Evolutionary conservation across 2,797 vertebrate species (phyloP).

Genomic region (Sphenodon punctatus): DNA sequence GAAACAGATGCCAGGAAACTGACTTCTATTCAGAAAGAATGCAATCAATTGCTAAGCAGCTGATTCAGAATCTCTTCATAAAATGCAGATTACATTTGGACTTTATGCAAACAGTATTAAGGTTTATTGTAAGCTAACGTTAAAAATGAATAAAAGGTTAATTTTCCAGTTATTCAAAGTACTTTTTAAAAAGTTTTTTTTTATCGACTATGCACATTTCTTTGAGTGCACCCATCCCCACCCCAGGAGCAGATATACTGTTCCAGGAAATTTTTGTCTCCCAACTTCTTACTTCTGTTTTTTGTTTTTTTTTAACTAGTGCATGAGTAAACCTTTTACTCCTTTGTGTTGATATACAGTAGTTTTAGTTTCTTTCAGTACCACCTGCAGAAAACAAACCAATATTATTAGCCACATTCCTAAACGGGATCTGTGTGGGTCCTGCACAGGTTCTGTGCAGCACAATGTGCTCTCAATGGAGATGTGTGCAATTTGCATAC

Average conservation of each 20-base stretch:
- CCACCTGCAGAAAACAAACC: background rate
- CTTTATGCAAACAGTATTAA: constrained; percentile 28
- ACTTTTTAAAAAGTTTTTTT: background rate
- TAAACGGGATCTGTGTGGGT: too few relatives aligned
- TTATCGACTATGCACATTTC: background rate
- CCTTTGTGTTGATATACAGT: background rate
- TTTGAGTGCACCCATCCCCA: background rate
- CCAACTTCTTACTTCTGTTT: background rate
- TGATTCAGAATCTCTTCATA: constrained; percentile 13
- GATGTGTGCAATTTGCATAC: too few relatives aligned
- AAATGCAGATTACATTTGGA: constrained; percentile 38
- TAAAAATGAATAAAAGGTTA: constrained; percentile 43
- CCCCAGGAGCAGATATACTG: too few relatives aligned
- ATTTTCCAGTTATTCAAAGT: constrained; percentile 31
- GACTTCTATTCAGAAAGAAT: constrained; percentile 29
- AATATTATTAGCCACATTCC: too few relatives aligned
- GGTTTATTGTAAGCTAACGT: constrained; percentile 30
- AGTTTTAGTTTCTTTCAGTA: background rate
- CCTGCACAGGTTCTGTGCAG: too few relatives aligned
- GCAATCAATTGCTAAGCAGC: constrained; percentile 37
- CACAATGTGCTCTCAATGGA: too few relatives aligned
- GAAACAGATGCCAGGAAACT: constrained; percentile 33
- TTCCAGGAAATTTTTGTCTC: constrained; percentile 8
- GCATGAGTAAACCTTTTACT: background rate
- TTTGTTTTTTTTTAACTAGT: constrained; percentile 3